These are phyloP conservation scores for Hoplodrina ambigua DNA, from an alignment of 2,888 invertebrate genomes.

Conservation along the genomic window DNA sequence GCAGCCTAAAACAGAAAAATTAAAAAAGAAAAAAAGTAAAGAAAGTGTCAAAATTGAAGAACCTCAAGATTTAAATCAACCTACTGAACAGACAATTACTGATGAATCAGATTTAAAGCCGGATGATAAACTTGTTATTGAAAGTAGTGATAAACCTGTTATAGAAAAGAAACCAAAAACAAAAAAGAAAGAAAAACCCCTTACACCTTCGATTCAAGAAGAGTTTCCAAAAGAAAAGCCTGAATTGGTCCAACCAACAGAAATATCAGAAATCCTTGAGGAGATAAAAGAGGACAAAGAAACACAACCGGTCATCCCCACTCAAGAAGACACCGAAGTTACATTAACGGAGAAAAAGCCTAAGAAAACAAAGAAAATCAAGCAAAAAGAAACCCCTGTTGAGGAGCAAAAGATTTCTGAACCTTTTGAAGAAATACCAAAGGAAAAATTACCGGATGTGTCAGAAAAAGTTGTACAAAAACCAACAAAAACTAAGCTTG, in stretches of 20 bases:
- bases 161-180: constrained; percentile 45
- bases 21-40: constrained; percentile 30
- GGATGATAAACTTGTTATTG: constrained; percentile 68
- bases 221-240: constrained; percentile 26
- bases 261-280: constrained; percentile 23
- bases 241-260: constrained; percentile 12
- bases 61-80: constrained; percentile 6
- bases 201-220: constrained; percentile 15
- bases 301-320: background rate
- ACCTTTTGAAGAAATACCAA: constrained; percentile 24
- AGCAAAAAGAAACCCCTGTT: constrained; percentile 19
- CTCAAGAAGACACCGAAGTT: constrained; percentile 7
- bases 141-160: constrained; percentile 60
- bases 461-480: constrained; percentile 64
- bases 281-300: constrained; percentile 20
- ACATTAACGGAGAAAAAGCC: constrained; percentile 35
- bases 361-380: constrained; percentile 43
- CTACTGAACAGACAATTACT: background rate
- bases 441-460: constrained; percentile 44
- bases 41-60: constrained; percentile 12
- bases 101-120: constrained; percentile 9
- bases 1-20: constrained; percentile 13
- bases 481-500: constrained; percentile 74
- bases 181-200: constrained; percentile 48
- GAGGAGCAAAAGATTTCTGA: background rate